phyloP scores from a whole-genome alignment of 2,113 vertebrate species.

The Thunnus maccoyii region DNA sequence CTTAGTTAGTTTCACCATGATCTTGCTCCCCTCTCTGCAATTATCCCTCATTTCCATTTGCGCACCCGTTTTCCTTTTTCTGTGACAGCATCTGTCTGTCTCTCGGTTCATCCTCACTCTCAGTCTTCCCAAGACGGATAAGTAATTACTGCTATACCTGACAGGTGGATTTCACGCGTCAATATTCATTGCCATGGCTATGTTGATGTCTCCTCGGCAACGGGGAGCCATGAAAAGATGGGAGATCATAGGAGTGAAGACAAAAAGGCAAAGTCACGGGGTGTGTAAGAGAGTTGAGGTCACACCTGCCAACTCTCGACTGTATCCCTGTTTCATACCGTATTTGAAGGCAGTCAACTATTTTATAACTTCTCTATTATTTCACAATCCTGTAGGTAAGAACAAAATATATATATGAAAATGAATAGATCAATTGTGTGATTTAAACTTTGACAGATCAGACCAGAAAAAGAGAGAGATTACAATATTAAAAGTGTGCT shows the following conservation, averaged over 20 bases:
- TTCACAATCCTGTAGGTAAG: neutral
- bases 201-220: constrained; percentile 76
- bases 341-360: neutral
- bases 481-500: too few relatives aligned
- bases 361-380: neutral
- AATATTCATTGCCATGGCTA: constrained; percentile 67
- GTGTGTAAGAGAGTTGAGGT: constrained; percentile 9
- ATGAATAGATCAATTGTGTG: too few relatives aligned
- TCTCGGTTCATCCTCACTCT: constrained; percentile 49
- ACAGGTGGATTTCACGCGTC: constrained; percentile 80
- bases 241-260: constrained; percentile 19
- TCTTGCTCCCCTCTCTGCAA: constrained; percentile 40
- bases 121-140: constrained; percentile 59
- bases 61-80: constrained; percentile 42
- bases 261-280: neutral
- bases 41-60: constrained; percentile 71
- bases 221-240: constrained; percentile 47
- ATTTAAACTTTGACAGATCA: too few relatives aligned
- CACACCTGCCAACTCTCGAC: constrained; percentile 10
- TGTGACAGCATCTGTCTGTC: constrained; percentile 59
- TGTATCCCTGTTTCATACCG: neutral
- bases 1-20: constrained; percentile 22
- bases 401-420: too few relatives aligned
- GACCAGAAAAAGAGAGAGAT: neutral
- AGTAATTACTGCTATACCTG: constrained; percentile 76